A percentile compares a stretch with the other conserved stretches of the same genome.
phyloP scores from a whole-genome alignment of 2,113 vertebrate species.

The Apodemus speciosus region DNA sequence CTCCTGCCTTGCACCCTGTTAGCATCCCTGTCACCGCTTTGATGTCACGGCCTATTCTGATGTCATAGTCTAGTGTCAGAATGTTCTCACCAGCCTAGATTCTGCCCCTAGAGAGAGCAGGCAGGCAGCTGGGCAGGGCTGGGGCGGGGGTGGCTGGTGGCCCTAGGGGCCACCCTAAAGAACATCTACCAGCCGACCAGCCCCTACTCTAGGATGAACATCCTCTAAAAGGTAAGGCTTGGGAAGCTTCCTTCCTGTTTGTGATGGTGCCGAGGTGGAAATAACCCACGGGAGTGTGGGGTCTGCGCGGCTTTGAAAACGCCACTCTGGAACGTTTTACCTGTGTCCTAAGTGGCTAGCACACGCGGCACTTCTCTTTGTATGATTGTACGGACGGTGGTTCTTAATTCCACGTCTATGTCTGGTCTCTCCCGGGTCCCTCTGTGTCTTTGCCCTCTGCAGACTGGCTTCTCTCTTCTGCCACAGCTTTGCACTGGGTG shows the following conservation, averaged over 20 bases:
- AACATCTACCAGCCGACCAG: slow-evolving; percentile 44
- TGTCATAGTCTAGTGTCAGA: slow-evolving; percentile 48
- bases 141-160: not conserved
- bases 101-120: slow-evolving; percentile 29
- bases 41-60: slow-evolving; percentile 73
- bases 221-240: slow-evolving; percentile 65
- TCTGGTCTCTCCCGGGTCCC: not conserved
- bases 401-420: not conserved
- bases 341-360: not conserved
- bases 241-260: not conserved
- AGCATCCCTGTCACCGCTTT: not conserved
- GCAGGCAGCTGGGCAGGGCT: not conserved
- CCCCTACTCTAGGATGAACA: slow-evolving; percentile 43
- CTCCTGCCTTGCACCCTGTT: not conserved
- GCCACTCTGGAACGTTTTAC: not conserved
- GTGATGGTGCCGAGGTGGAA: not conserved
- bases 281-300: not conserved
- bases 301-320: not conserved
- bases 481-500: not conserved
- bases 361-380: not conserved
- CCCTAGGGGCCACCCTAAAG: slow-evolving; percentile 52
- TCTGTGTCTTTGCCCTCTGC: not conserved
- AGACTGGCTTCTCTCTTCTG: not conserved
- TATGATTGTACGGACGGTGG: rapidly evolving
- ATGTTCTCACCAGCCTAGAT: not conserved